A percentile compares a stretch with the other conserved stretches of the same genome.
Conservation (phyloP, 2,797 vertebrate genomes). For the Sus cebifrons region DNA sequence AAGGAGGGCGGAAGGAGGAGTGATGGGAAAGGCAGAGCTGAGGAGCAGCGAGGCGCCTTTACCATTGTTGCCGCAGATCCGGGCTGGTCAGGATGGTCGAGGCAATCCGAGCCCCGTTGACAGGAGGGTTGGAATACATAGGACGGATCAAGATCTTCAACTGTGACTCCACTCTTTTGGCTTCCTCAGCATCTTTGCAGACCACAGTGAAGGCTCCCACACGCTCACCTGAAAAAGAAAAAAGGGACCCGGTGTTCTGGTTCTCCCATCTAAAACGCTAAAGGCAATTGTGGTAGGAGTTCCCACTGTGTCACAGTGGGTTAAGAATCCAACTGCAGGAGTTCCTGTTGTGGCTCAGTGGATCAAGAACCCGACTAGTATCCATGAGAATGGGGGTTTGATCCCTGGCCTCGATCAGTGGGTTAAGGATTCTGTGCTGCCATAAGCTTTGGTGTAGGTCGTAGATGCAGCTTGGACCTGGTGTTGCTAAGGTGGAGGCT, state of each 20-base stretch:
- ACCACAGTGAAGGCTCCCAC: conserved; percentile 97
- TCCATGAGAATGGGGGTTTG: too few species aligned
- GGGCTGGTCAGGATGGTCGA: conserved; percentile 95
- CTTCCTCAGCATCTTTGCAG: conserved; percentile 96
- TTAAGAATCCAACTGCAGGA: too few species aligned
- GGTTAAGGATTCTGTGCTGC: too few species aligned
- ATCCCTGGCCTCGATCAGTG: too few species aligned
- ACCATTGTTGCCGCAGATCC: conserved; percentile 95
- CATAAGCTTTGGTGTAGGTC: too few species aligned
- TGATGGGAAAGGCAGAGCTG: not conserved
- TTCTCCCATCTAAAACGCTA: not conserved
- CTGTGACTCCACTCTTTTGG: conserved; percentile 98
- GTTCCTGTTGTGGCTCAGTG: too few species aligned
- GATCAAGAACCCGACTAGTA: too few species aligned
- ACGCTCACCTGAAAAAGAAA: conserved; percentile 94
- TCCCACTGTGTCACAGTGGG: too few species aligned
- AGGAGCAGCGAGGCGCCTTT: conserved; percentile 52
- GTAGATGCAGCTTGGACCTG: too few species aligned
- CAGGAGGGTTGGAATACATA: conserved; percentile 98
- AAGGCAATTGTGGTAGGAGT: not conserved
- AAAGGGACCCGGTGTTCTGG: not conserved
- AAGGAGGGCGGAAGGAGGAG: rapidly evolving
- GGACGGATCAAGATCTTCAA: conserved; percentile 99
- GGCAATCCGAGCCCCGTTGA: conserved; percentile 98
- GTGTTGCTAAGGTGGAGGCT: too few species aligned